phyloP scores from a whole-genome alignment of 1,140 invertebrate species.

The Drosophila orena region DNA sequence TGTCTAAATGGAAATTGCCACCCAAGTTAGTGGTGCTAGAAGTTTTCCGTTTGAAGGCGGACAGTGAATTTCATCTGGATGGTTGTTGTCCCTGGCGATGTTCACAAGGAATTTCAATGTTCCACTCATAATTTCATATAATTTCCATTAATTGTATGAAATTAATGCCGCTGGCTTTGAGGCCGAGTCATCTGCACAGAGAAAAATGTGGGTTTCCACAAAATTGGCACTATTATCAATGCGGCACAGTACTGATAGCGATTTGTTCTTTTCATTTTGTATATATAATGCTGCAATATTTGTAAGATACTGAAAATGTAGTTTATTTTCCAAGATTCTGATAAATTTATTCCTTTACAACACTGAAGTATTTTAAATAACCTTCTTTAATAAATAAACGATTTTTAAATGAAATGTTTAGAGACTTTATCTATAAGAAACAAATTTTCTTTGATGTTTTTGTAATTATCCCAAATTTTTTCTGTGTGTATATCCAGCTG shows the following conservation, averaged over 20 bases:
- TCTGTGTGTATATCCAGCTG: slow-evolving; percentile 6
- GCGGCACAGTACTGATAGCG: neutral
- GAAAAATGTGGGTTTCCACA: neutral
- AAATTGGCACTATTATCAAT: neutral
- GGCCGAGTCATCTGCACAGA: slow-evolving; percentile 5
- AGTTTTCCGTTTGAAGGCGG: slow-evolving; percentile 32
- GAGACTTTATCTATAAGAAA: too few relatives aligned
- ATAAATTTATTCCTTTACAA: too few relatives aligned
- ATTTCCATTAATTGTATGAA: slow-evolving; percentile 81
- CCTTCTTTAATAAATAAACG: too few relatives aligned
- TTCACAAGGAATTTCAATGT: slow-evolving; percentile 82
- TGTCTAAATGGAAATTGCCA: slow-evolving; percentile 64
- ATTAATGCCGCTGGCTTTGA: slow-evolving; percentile 65
- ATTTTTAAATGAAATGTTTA: too few relatives aligned
- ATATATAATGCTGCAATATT: too few relatives aligned
- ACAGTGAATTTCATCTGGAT: slow-evolving; percentile 45
- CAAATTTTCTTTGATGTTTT: too few relatives aligned
- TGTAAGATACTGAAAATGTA: too few relatives aligned
- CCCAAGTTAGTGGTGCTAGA: slow-evolving; percentile 48
- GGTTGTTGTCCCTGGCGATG: slow-evolving; percentile 74
- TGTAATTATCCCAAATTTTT: neutral
- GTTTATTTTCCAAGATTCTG: too few relatives aligned
- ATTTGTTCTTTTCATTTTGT: neutral
- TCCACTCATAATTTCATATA: slow-evolving; percentile 82
- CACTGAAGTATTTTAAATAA: too few relatives aligned